These are phyloP conservation scores for Riparia riparia DNA, from an alignment of 2,113 vertebrate genomes.

Conservation along the genomic window DNA sequence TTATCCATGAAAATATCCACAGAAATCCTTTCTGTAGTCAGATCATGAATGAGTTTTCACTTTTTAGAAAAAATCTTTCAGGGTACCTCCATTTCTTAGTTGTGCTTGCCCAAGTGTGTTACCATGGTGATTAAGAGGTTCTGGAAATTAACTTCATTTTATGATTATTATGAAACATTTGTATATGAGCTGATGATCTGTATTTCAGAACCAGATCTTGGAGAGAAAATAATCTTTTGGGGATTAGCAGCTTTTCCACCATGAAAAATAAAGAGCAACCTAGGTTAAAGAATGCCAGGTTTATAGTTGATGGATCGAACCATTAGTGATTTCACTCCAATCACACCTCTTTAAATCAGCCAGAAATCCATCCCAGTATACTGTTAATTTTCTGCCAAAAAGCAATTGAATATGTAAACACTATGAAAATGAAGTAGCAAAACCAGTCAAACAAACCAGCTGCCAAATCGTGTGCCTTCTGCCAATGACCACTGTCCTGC, in stretches of 20 bases:
- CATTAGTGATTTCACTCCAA: not conserved
- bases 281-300: not conserved
- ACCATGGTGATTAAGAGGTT: constrained; percentile 29
- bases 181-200: not conserved
- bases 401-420: not conserved
- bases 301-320: not conserved
- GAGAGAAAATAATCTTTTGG: not conserved
- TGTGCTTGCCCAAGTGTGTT: constrained; percentile 4
- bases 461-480: not conserved
- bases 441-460: not conserved
- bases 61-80: not conserved
- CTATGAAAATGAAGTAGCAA: not conserved
- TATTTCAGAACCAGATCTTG: not conserved
- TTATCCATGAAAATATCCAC: not conserved
- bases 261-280: not conserved
- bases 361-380: not conserved
- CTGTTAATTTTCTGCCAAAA: not conserved
- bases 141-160: constrained; percentile 20
- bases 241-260: not conserved
- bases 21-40: not conserved
- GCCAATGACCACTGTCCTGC: not conserved
- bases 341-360: not conserved
- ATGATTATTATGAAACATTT: not conserved
- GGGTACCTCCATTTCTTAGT: not conserved
- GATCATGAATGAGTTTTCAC: not conserved